phyloP scores from a whole-genome alignment of 2,888 invertebrate genomes.

The Erebia palarica region DNA sequence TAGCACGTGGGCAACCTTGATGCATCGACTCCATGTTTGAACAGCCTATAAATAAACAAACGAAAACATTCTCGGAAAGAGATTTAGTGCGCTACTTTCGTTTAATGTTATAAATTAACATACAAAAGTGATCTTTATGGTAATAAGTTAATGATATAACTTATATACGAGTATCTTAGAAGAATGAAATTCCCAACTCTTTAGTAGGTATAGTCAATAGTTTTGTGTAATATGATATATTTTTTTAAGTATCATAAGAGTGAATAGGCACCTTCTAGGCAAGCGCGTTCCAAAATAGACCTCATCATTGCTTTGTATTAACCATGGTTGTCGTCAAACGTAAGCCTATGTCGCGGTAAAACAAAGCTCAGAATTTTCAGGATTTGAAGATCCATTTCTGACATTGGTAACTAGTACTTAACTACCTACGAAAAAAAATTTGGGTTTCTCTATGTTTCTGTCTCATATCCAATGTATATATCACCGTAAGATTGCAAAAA shows the following conservation, averaged over 20 bases:
- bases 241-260: not conserved
- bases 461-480: too few relatives aligned
- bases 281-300: too few relatives aligned
- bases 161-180: not conserved
- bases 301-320: too few relatives aligned
- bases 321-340: too few relatives aligned
- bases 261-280: too few relatives aligned
- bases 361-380: not conserved
- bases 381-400: too few relatives aligned
- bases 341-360: too few relatives aligned
- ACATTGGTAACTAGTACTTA: not conserved
- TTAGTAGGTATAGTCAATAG: not conserved
- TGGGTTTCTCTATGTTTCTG: too few relatives aligned
- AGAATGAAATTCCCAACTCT: slow-evolving; percentile 3
- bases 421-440: too few relatives aligned
- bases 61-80: slow-evolving; percentile 17
- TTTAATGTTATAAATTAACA: slow-evolving; percentile 14
- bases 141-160: slow-evolving; percentile 1
- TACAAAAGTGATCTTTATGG: slow-evolving; percentile 16
- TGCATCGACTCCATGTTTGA: slow-evolving; percentile 13
- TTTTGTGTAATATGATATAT: not conserved
- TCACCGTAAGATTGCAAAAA: too few relatives aligned
- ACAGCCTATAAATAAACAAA: slow-evolving; percentile 15
- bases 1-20: not conserved
- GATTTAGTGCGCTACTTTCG: slow-evolving; percentile 20